Evolutionary conservation across 2,888 invertebrate species (phyloP).

Genomic region (Agrochola litura): DNA sequence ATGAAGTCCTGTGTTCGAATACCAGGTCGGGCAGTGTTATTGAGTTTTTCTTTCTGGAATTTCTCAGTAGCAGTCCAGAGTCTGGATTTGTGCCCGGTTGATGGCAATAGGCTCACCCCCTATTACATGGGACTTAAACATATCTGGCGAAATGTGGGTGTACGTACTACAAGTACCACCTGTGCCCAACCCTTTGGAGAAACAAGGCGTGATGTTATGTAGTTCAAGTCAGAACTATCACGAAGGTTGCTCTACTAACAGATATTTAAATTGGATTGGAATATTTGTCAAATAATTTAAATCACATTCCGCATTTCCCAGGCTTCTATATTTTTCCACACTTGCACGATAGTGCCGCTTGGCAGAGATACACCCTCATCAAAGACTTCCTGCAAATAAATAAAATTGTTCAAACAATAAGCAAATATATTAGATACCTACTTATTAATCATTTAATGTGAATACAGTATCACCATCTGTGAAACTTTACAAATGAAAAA

Average conservation of each 20-base stretch:
- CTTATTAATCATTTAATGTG: too few relatives aligned
- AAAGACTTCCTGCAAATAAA: conserved; percentile 94
- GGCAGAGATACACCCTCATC: conserved; percentile 92
- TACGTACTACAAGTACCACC: too few relatives aligned
- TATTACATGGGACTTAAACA: neutral
- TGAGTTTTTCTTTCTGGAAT: too few relatives aligned
- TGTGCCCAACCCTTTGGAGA: too few relatives aligned
- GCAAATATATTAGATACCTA: too few relatives aligned
- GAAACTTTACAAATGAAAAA: neutral
- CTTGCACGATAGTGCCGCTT: conserved; percentile 93
- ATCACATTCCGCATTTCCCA: conserved; percentile 77
- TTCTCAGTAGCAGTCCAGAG: too few relatives aligned
- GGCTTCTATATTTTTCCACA: conserved; percentile 92
- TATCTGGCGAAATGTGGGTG: too few relatives aligned
- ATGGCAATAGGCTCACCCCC: too few relatives aligned
- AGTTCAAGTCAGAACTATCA: neutral
- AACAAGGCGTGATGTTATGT: neutral
- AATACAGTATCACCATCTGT: neutral
- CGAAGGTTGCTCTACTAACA: neutral
- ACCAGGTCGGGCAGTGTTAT: neutral
- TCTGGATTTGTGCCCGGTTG: too few relatives aligned
- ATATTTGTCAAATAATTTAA: conserved; percentile 3
- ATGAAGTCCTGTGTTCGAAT: too few relatives aligned
- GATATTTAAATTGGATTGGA: neutral
- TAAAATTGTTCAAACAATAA: neutral